Evolutionary conservation across 2,888 invertebrate genomes (phyloP).

Genomic region (Pseudococcus longispinus): DNA sequence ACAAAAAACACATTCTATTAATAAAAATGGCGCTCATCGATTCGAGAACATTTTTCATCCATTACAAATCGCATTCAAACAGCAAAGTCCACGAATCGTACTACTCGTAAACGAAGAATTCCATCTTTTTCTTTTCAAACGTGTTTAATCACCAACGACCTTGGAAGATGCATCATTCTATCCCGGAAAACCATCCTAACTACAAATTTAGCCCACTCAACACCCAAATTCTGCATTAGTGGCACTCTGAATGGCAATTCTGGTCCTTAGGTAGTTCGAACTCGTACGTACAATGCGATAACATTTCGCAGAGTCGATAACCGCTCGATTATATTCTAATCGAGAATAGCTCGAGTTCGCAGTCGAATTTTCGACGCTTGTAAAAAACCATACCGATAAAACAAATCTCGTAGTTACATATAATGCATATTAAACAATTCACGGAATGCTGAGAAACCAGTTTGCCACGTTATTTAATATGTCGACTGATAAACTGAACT

Average conservation of each 20-base stretch:
- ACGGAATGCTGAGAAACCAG: conserved; percentile 38
- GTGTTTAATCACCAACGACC: not conserved
- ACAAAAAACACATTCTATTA: no score
- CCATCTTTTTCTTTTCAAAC: not conserved
- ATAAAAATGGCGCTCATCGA: no score
- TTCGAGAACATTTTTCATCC: no score
- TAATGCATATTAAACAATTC: conserved; percentile 37
- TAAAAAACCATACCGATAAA: not conserved
- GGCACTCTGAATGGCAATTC: not conserved
- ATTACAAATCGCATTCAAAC: no score
- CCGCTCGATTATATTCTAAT: conserved; percentile 16
- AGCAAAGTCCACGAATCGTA: not conserved
- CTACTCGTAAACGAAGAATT: not conserved
- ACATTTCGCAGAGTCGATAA: not conserved
- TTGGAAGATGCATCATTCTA: not conserved
- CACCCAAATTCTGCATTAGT: not conserved
- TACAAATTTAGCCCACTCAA: not conserved
- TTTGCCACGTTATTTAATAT: conserved; percentile 23
- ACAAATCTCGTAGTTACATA: not conserved
- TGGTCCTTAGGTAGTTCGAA: not conserved
- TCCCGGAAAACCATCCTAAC: not conserved
- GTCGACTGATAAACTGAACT: conserved; percentile 33
- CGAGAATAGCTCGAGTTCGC: not conserved
- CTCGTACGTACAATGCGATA: not conserved
- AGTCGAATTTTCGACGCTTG: conserved; percentile 20